Percentiles rank a stretch among this genome's conserved stretches.
Evolutionary conservation across 2,888 invertebrate genomes (phyloP).

Genomic region (Lottia scabra): DNA sequence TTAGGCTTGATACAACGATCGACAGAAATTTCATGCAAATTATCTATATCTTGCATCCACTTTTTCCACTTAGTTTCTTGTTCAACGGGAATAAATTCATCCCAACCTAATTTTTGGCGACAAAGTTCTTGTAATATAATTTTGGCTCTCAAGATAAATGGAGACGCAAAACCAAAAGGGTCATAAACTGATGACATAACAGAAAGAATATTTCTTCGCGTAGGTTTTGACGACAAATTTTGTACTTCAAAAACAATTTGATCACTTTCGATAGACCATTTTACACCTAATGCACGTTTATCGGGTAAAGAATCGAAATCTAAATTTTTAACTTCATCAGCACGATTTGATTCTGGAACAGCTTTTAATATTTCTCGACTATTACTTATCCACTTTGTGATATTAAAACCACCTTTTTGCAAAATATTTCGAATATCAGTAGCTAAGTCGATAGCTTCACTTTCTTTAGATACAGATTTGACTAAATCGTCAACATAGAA

Average conservation of each 20-base stretch:
- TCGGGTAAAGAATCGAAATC: neutral
- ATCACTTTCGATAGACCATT: constrained; percentile 6
- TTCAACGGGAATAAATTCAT: constrained; percentile 10
- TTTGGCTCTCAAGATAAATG: constrained; percentile 10
- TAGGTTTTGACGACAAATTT: neutral
- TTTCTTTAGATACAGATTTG: neutral
- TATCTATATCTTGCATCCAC: neutral
- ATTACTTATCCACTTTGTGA: constrained; percentile 35
- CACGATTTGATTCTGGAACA: constrained; percentile 27
- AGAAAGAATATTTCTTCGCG: constrained; percentile 8
- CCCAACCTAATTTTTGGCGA: neutral
- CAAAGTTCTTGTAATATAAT: constrained; percentile 18
- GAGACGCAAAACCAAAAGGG: constrained; percentile 17
- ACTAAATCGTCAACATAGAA: constrained; percentile 17
- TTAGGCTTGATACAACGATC: constrained; percentile 15
- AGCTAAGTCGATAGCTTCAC: neutral
- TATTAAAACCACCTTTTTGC: constrained; percentile 24
- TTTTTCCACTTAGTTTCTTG: neutral
- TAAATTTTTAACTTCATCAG: constrained; percentile 7
- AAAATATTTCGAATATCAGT: neutral
- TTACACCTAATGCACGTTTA: constrained; percentile 6
- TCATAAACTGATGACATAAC: constrained; percentile 14
- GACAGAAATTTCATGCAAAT: neutral
- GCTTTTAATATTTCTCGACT: constrained; percentile 27
- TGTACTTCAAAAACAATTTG: neutral